Evolutionary conservation across 2,888 invertebrate species (phyloP), one percentile per base, ranked within the genome.

Genomic region (Cerastis leucographa): DNA sequence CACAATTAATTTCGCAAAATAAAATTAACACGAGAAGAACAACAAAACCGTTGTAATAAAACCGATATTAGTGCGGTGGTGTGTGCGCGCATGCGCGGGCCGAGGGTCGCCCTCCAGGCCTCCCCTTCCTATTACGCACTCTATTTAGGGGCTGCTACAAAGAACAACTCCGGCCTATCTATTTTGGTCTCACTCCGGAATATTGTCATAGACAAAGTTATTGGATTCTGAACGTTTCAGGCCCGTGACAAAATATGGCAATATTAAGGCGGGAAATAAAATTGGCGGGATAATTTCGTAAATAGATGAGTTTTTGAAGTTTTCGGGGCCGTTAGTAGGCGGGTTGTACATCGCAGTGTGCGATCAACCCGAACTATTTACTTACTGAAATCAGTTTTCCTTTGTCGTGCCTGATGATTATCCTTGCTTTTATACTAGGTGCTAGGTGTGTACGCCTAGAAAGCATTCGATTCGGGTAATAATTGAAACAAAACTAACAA

Each of bases 111-210:
- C 93, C 92, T 87, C 88, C 90, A 85, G 90, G 87, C 95, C 95
- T 94, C 95, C 96, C 96, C 95, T 93, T 94, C 93, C 93, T 93
- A 95, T 95, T 95, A 96, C 96, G 95, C 95, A 95, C 96, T 96
- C 94, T 96, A 96, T 96, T 96, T 96, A 96, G 96, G 96, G 96
- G 96, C 95, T 93, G 95, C 92, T 94, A 95, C 96, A 95, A 95
- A 95, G 96, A 95, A 92, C 94, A 92, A 93, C 93, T 95, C 93
- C 88, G 91, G 91, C 93, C 94, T 94, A 94, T 96, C 96, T 96
- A 96, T 96, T 96, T 96, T 95, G 94, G 95, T 95, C 94, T 93
- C 89, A 91, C 91, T 92, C 91, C 91, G 91, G 94, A 94, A 95
- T 95, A 95, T 94, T 94, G 93, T 93, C 94, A 93, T 94, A 94